These are phyloP conservation scores for Takifugu ocellatus DNA, from an alignment of 2,797 vertebrate species.

Conservation along the genomic window DNA sequence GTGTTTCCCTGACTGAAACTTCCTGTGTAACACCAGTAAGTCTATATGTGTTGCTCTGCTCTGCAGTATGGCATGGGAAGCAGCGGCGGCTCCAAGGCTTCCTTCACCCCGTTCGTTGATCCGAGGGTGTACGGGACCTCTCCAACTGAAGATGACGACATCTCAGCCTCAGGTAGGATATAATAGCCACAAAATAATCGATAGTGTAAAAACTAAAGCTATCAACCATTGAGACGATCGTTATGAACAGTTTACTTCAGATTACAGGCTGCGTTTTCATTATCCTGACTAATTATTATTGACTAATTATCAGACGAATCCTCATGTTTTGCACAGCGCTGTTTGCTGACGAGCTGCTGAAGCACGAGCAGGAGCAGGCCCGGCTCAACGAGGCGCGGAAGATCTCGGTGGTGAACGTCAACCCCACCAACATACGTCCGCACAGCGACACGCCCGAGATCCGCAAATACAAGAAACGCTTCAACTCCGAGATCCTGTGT, in stretches of 20 bases:
- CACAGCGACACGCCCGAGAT: conserved; percentile 99
- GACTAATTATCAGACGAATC: no score
- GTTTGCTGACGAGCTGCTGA: conserved; percentile 89
- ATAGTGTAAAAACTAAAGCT: no score
- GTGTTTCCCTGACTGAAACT: neutral
- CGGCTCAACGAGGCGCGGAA: conserved; percentile 95
- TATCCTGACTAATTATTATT: no score
- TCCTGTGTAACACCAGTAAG: no score
- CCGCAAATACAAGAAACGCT: conserved; percentile 98
- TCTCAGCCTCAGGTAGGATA: conserved; percentile 80
- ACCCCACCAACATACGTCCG: conserved; percentile 97
- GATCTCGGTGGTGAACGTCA: conserved; percentile 98
- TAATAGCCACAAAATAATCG: no score
- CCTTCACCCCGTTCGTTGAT: conserved; percentile 96
- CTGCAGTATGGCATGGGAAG: conserved; percentile 83
- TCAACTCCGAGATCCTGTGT: conserved; percentile 98
- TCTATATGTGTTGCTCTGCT: neutral
- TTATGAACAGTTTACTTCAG: no score
- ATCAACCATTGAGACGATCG: no score
- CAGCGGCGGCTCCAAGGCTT: conserved; percentile 87
- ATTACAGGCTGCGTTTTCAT: no score
- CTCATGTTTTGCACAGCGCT: conserved; percentile 69
- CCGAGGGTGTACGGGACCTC: conserved; percentile 95
- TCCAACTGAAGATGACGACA: conserved; percentile 87
- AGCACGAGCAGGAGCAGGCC: conserved; percentile 90